Evolutionary conservation across 2,113 vertebrate genomes (phyloP).

Genomic region (Canis aureus): DNA sequence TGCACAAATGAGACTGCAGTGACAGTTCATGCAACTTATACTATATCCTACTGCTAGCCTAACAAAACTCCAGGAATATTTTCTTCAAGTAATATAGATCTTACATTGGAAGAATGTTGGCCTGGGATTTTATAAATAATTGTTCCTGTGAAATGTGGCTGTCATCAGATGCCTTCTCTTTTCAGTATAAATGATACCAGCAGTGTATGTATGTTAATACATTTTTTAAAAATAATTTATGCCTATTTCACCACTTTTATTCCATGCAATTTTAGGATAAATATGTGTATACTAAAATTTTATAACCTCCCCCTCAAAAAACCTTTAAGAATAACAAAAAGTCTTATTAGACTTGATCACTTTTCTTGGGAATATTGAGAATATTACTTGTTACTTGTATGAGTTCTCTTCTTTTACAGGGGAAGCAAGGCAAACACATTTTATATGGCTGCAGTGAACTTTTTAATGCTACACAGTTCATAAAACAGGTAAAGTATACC

Average conservation of each 20-base stretch:
- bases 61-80: background rate
- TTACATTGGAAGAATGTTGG: background rate
- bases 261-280: slow-evolving; percentile 30
- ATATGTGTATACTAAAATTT: background rate
- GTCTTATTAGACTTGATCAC: background rate
- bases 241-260: background rate
- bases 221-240: background rate
- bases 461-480: slow-evolving; percentile 97
- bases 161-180: background rate
- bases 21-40: background rate
- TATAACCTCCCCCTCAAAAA: background rate
- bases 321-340: background rate
- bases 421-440: slow-evolving; percentile 95
- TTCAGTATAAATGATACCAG: background rate
- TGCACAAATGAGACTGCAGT: background rate
- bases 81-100: slow-evolving; percentile 23
- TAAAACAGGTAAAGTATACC: slow-evolving; percentile 93
- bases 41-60: background rate
- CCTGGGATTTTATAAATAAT: background rate
- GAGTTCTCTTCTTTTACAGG: slow-evolving; percentile 84
- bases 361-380: background rate
- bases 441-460: slow-evolving; percentile 99
- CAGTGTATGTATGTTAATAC: background rate
- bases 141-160: background rate
- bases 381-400: background rate